Conservation (phyloP, 2,888 invertebrate species). For the Apamea anceps region DNA sequence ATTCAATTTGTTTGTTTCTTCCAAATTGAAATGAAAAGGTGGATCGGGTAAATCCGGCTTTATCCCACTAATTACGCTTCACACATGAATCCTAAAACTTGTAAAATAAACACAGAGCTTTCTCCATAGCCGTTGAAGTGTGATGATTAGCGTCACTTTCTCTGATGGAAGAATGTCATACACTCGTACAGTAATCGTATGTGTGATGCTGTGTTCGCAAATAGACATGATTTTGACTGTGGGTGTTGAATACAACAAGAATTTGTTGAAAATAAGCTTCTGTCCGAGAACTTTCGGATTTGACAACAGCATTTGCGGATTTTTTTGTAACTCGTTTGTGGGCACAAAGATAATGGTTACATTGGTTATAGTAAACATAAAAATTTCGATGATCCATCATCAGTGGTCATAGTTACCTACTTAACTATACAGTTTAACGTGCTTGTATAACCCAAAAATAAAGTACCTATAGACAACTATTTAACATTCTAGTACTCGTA, state of each 20-base stretch:
- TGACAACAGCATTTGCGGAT: neutral
- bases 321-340: neutral
- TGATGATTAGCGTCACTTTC: conserved; percentile 35
- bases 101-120: conserved; percentile 10
- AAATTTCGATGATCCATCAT: neutral
- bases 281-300: conserved; percentile 6
- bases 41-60: too few species aligned
- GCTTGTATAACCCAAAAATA: too few species aligned
- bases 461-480: neutral
- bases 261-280: neutral
- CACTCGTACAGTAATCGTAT: neutral
- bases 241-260: neutral
- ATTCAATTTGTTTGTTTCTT: neutral
- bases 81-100: neutral
- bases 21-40: neutral
- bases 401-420: too few species aligned
- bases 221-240: neutral
- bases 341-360: neutral
- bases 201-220: neutral
- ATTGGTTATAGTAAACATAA: neutral
- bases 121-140: conserved; percentile 11
- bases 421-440: too few species aligned
- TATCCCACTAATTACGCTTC: neutral
- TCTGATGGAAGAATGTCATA: conserved; percentile 12
- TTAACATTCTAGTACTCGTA: conserved; percentile 39